A percentile compares a stretch with the other conserved stretches of the same genome.
Evolutionary conservation across 1,140 invertebrate genomes (phyloP).

Genomic region (Ostrea edulis): DNA sequence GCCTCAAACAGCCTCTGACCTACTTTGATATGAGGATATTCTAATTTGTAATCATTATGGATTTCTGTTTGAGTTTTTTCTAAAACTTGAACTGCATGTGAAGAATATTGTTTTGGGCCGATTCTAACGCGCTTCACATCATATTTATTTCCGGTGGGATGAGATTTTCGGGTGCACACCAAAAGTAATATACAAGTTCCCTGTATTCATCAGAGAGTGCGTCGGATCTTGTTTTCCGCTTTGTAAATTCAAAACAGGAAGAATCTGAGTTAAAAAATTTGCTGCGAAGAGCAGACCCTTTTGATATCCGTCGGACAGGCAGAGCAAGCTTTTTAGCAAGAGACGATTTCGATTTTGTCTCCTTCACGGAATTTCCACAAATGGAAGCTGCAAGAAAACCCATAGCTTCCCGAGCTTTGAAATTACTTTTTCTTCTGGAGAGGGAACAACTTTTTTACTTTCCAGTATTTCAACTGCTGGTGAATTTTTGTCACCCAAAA

Average conservation of each 20-base stretch:
- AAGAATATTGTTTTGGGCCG: slow-evolving; percentile 23
- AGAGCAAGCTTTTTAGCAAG: slow-evolving; percentile 23
- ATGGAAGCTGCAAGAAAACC: slow-evolving; percentile 31
- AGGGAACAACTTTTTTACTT: no score
- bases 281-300: background rate
- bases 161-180: background rate
- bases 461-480: no score
- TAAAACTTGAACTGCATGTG: slow-evolving; percentile 9
- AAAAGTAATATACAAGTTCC: slow-evolving; percentile 33
- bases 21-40: no score
- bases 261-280: slow-evolving; percentile 5
- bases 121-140: background rate
- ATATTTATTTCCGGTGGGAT: background rate
- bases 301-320: slow-evolving; percentile 4
- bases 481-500: no score
- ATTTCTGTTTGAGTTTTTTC: background rate
- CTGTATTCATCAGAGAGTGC: background rate
- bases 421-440: no score
- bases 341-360: background rate
- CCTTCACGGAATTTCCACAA: background rate
- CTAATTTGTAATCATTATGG: no score
- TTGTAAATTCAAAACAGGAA: slow-evolving; percentile 10
- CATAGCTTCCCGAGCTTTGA: slow-evolving; percentile 9
- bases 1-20: no score
- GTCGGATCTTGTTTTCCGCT: slow-evolving; percentile 28